Evolutionary conservation across 2,113 vertebrate genomes (phyloP).

Genomic region (Larimichthys crocea): DNA sequence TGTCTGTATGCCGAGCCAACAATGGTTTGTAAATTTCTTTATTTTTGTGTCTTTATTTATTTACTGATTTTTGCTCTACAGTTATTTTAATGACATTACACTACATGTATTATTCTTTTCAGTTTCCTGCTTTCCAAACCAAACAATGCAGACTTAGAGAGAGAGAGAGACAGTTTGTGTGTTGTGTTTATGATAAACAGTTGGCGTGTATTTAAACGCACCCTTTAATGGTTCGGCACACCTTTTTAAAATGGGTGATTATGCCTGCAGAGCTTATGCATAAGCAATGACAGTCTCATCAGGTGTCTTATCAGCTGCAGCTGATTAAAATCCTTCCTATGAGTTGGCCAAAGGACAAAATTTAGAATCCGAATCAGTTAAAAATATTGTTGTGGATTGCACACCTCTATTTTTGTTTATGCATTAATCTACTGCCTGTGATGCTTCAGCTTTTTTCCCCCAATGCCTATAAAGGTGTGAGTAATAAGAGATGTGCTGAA

Average conservation of each 20-base stretch:
- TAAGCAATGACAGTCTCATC: background rate
- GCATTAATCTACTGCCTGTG: constrained; percentile 23
- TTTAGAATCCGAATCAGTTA: background rate
- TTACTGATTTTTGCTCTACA: background rate
- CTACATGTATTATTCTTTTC: background rate
- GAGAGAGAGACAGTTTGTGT: background rate
- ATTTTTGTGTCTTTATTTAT: background rate
- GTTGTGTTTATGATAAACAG: background rate
- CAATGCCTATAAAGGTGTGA: constrained; percentile 39
- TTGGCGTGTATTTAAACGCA: background rate
- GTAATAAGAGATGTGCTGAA: constrained; percentile 65
- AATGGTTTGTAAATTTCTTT: constrained; percentile 84
- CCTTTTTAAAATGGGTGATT: background rate
- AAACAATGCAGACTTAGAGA: constrained; percentile 14
- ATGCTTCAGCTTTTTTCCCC: constrained; percentile 53
- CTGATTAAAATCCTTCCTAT: background rate
- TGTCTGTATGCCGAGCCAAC: constrained; percentile 92
- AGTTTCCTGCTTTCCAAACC: background rate
- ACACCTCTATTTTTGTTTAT: constrained; percentile 5
- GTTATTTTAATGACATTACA: background rate
- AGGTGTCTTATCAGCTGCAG: background rate
- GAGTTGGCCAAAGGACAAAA: background rate
- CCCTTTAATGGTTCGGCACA: background rate
- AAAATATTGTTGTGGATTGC: background rate
- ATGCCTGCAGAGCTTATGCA: constrained; percentile 2